Evolutionary conservation across 1,140 invertebrate genomes (phyloP).

Genomic region (Drosophila pruinosa): DNA sequence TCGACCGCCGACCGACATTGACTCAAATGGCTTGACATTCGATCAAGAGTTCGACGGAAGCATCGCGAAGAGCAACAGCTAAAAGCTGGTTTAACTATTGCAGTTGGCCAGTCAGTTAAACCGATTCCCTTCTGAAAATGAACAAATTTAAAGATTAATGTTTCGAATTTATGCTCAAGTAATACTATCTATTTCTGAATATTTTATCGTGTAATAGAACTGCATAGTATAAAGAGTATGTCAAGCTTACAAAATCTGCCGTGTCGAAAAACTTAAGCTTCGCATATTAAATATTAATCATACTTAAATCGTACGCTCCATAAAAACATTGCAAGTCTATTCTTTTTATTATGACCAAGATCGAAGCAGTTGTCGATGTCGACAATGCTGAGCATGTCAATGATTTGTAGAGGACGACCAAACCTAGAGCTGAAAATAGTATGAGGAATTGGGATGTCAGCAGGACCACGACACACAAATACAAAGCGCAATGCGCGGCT

Average conservation of each 20-base stretch:
- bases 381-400: slow-evolving; percentile 9
- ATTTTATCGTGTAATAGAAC: no score
- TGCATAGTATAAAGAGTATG: no score
- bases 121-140: background rate
- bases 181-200: no score
- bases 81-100: slow-evolving; percentile 9
- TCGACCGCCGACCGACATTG: slow-evolving; percentile 47
- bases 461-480: slow-evolving; percentile 47
- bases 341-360: background rate
- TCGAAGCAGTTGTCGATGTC: slow-evolving; percentile 11
- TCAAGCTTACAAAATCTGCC: no score
- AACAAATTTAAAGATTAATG: no score
- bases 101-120: background rate
- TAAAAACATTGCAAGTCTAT: background rate
- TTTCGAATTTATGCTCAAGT: no score
- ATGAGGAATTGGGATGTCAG: slow-evolving; percentile 16
- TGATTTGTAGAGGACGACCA: slow-evolving; percentile 23
- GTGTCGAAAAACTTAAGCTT: no score
- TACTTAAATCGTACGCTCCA: background rate
- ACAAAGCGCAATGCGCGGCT: slow-evolving; percentile 74
- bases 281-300: background rate
- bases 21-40: slow-evolving; percentile 76
- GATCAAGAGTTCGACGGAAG: slow-evolving; percentile 74
- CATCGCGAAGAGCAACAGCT: slow-evolving; percentile 44
- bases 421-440: background rate